Evolutionary conservation across 1,140 invertebrate genomes (phyloP).

Genomic region (Zophobas morio): DNA sequence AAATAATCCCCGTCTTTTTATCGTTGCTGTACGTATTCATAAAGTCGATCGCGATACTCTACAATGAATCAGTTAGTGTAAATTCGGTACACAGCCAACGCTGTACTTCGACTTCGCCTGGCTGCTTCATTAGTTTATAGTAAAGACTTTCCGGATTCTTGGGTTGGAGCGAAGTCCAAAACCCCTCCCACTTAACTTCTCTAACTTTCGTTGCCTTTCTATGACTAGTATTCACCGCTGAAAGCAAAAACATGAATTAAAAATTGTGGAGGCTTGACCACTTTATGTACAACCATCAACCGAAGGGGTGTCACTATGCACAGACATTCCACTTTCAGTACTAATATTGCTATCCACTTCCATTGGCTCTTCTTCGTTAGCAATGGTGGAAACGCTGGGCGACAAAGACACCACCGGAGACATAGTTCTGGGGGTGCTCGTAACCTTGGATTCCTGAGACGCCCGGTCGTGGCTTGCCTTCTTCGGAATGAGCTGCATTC

Average conservation of each 20-base stretch:
- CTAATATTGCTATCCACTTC: conserved; percentile 19
- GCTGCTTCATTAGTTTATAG: conserved; percentile 20
- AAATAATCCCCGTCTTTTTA: conserved; percentile 2
- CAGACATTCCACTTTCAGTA: background rate
- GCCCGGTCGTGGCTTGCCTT: background rate
- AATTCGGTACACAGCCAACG: background rate
- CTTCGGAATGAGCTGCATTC: background rate
- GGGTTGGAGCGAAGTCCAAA: conserved; percentile 42
- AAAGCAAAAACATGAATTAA: background rate
- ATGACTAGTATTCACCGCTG: background rate
- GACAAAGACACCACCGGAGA: conserved; percentile 22
- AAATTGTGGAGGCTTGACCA: background rate
- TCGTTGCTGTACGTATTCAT: conserved; percentile 23
- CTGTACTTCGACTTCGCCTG: conserved; percentile 26
- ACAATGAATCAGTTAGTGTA: background rate
- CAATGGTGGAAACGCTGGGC: conserved; percentile 31
- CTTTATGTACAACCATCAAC: background rate
- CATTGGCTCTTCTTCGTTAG: conserved; percentile 27
- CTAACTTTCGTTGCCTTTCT: background rate
- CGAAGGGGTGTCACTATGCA: background rate
- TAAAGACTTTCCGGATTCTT: conserved; percentile 10
- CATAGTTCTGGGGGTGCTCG: conserved; percentile 19
- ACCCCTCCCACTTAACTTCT: background rate
- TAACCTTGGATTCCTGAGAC: conserved; percentile 33
- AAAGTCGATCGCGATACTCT: conserved; percentile 35